A percentile compares a stretch with the other conserved stretches of the same genome.
Evolutionary conservation across 1,140 invertebrate species (phyloP).

Genomic region (Dendrolimus kikuchii): DNA sequence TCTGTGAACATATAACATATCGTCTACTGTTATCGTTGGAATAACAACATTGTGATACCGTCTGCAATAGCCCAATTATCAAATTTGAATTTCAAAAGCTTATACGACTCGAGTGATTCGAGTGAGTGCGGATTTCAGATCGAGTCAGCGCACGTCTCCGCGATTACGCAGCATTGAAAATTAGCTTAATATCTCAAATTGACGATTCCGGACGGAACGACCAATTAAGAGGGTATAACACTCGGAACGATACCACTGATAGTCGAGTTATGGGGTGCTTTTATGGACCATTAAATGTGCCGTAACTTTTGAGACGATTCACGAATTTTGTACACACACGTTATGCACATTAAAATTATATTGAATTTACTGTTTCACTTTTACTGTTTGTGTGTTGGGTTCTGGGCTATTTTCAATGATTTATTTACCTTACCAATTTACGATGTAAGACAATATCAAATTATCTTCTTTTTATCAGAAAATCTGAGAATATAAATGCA

Average conservation of each 20-base stretch:
- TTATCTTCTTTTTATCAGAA: too few species aligned
- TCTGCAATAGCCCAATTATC: too few species aligned
- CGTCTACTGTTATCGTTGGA: too few species aligned
- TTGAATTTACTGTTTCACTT: slow-evolving; percentile 11
- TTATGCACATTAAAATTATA: slow-evolving; percentile 5
- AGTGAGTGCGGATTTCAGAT: slow-evolving; percentile 1
- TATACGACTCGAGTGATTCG: neutral
- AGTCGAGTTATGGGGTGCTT: slow-evolving; percentile 63
- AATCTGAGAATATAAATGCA: too few species aligned
- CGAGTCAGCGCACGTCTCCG: slow-evolving; percentile 29
- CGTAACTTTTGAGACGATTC: slow-evolving; percentile 27
- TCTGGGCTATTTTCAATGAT: too few species aligned
- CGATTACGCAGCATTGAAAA: slow-evolving; percentile 65
- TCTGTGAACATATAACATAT: too few species aligned
- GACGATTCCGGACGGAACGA: slow-evolving; percentile 55
- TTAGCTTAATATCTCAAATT: slow-evolving; percentile 69
- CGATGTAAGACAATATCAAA: too few species aligned
- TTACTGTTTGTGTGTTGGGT: too few species aligned
- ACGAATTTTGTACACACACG: slow-evolving; percentile 39
- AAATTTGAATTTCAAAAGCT: too few species aligned
- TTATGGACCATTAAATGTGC: slow-evolving; percentile 57
- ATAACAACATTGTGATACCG: too few species aligned
- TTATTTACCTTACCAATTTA: too few species aligned
- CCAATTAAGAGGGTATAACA: slow-evolving; percentile 67
- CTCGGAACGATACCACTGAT: slow-evolving; percentile 52